phyloP scores from a whole-genome alignment of 2,113 vertebrate genomes.

The Bambusicola thoracicus region DNA sequence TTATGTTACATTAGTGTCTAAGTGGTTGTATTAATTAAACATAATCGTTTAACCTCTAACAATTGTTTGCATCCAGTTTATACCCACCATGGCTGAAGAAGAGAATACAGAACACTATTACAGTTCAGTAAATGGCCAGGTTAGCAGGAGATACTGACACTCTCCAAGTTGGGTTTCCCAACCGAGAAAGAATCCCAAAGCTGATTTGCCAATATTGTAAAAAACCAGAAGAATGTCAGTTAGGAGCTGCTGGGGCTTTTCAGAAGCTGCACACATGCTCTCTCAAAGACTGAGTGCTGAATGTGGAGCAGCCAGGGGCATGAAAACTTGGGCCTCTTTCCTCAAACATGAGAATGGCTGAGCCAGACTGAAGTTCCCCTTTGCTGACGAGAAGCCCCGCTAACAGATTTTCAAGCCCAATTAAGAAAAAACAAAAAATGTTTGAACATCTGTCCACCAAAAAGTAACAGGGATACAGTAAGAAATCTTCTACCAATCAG shows the following conservation, averaged over 20 bases:
- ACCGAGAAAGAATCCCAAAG: not conserved
- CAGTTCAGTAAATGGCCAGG: rapidly evolving
- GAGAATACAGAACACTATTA: not conserved
- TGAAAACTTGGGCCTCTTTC: not conserved
- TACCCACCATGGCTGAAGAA: rapidly evolving
- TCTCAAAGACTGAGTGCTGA: not conserved
- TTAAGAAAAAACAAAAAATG: too few relatives aligned
- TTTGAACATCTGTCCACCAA: not conserved
- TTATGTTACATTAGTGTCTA: not conserved
- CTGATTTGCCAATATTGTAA: not conserved
- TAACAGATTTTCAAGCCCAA: not conserved
- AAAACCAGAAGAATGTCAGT: not conserved
- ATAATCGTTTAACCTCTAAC: not conserved
- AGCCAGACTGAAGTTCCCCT: not conserved
- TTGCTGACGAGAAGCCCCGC: not conserved
- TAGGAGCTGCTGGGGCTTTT: not conserved
- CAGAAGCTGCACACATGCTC: not conserved
- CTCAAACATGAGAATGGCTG: rapidly evolving
- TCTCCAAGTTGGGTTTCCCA: not conserved
- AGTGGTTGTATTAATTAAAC: not conserved
- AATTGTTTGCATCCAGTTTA: not conserved
- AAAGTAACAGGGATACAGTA: not conserved
- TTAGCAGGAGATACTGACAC: not conserved
- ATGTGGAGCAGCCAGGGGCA: not conserved
- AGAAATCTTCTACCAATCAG: not conserved